Evolutionary conservation across 1,140 invertebrate species (phyloP).

Genomic region (Pantala flavescens): DNA sequence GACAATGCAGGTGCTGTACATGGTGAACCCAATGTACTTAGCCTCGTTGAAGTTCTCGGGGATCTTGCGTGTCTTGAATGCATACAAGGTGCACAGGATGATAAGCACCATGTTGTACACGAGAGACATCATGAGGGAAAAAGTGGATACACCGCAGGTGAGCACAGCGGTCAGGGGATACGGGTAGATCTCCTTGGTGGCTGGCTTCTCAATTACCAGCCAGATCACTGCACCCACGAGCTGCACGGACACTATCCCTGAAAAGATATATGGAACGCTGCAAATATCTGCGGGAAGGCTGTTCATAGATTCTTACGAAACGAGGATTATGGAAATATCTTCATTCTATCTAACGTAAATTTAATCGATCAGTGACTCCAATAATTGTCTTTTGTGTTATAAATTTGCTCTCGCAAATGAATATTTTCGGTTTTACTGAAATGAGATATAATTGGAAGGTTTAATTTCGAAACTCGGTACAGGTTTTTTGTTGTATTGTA

Average conservation of each 20-base stretch:
- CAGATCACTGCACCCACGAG: slow-evolving; percentile 50
- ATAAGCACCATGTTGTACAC: slow-evolving; percentile 65
- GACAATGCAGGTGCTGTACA: slow-evolving; percentile 66
- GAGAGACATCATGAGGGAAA: slow-evolving; percentile 60
- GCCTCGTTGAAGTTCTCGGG: slow-evolving; percentile 65
- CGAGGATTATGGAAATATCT: background rate
- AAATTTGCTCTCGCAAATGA: too few species aligned
- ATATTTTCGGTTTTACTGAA: too few species aligned
- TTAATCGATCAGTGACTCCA: too few species aligned
- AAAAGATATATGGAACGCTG: slow-evolving; percentile 29
- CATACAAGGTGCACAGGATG: slow-evolving; percentile 59
- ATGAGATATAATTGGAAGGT: too few species aligned
- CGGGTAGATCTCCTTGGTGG: slow-evolving; percentile 46
- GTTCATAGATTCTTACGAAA: slow-evolving; percentile 27
- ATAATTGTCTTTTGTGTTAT: too few species aligned
- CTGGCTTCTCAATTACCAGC: slow-evolving; percentile 53
- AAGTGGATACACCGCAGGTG: slow-evolving; percentile 57
- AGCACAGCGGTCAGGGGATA: slow-evolving; percentile 48
- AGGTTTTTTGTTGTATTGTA: too few species aligned
- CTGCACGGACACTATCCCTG: slow-evolving; percentile 49
- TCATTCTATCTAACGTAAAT: too few species aligned
- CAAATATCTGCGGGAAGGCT: slow-evolving; percentile 33
- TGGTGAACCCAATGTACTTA: slow-evolving; percentile 60
- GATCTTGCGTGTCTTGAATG: slow-evolving; percentile 61
- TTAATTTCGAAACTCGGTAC: too few species aligned